phyloP scores from a whole-genome alignment of 2,888 invertebrate genomes.

The Bugula neritina region DNA sequence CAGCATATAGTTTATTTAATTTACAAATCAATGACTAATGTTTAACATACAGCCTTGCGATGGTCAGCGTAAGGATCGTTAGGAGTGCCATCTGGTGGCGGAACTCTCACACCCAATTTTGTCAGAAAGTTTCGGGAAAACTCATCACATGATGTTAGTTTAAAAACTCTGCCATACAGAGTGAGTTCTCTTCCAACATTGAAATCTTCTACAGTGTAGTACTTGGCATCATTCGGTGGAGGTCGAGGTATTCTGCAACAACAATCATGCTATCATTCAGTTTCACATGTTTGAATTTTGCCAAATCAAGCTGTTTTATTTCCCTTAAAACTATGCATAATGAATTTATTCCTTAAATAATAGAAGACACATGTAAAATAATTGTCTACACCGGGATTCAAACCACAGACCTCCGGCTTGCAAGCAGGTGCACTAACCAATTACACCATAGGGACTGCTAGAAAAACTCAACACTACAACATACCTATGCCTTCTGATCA shows the following conservation, averaged over 20 bases:
- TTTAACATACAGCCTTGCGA: slow-evolving; percentile 38
- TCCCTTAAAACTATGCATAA: no score
- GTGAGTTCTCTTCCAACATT: slow-evolving; percentile 76
- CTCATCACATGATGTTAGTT: slow-evolving; percentile 77
- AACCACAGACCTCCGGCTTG: no score
- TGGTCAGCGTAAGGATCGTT: slow-evolving; percentile 47
- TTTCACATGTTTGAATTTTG: no score
- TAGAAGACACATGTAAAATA: no score
- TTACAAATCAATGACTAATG: no score
- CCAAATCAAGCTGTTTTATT: no score
- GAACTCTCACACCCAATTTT: slow-evolving; percentile 73
- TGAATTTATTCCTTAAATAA: no score
- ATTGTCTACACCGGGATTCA: no score
- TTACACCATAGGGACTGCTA: no score
- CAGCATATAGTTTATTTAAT: neutral
- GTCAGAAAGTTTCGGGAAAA: slow-evolving; percentile 80
- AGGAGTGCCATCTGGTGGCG: slow-evolving; percentile 36
- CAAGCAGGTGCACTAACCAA: no score
- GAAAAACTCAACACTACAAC: neutral
- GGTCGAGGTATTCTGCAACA: slow-evolving; percentile 65
- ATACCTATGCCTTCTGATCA: slow-evolving; percentile 67
- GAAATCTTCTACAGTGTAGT: slow-evolving; percentile 76
- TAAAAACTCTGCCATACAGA: slow-evolving; percentile 73
- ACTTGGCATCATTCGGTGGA: slow-evolving; percentile 66
- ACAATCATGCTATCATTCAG: neutral